Evolutionary conservation across 2,113 vertebrate species (phyloP), one percentile per base, ranked within the genome.

Genomic region (Tursiops truncatus): DNA sequence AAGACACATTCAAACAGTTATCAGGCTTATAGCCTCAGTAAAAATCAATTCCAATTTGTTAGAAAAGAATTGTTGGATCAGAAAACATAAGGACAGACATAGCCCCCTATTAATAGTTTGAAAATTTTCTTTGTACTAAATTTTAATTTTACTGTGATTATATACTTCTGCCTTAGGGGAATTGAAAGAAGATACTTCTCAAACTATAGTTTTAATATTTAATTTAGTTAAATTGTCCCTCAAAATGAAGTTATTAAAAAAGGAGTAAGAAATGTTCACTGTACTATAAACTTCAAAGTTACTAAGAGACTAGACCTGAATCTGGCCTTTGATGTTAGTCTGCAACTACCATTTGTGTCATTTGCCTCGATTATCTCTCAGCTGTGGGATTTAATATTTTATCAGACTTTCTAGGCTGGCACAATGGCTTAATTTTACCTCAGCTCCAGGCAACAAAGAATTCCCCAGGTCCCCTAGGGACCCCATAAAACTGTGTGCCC

Each of bases 1-100:
- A 89, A 36, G 58, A 88, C 9, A 70, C 50, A 21, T 68, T 68
- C 53, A 88, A 90, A 89, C 25, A 58, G 31, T 60, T 71, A 44
- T 67, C 33, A 53, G 62, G 31, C 58, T 76, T 80, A 76, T 5
- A 36, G 33, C 68, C 17, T 87, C 13, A 70, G 9, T 62, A 33
- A 92, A 90, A 92, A 79, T 81, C 26, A 65, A 80, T 83, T 44
- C 6, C 50, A 83, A 25, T 94, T 96, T 83, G 28, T 87, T 96
- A 53, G 58, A 47, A 95, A 95, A 92, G 26, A 80, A 38, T 25
- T 53, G 95, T 26, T 50, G 53, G 8, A 31, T 96, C 28, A 83
- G 74, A 63, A 91, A 86, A 93, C 8, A 10, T 31, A 88, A 38
- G 7, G 23, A 84, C 26, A 94, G 79, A 82, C 21, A 87, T 2